phyloP scores from a whole-genome alignment of 2,888 invertebrate species.

The Lypha dubia region DNA sequence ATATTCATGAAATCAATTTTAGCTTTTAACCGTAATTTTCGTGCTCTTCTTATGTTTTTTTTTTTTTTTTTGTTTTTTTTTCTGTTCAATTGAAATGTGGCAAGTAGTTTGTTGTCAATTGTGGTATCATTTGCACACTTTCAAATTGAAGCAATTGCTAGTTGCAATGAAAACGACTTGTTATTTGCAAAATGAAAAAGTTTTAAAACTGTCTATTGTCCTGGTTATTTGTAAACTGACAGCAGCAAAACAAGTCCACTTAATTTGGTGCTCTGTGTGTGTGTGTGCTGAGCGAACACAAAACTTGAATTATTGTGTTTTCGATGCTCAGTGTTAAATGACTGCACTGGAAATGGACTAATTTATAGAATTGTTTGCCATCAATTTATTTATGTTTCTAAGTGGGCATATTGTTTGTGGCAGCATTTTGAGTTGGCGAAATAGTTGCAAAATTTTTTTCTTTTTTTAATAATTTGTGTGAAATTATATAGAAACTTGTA shows the following conservation, averaged over 20 bases:
- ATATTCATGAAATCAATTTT: constrained; percentile 43
- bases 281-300: neutral
- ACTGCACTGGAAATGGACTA: constrained; percentile 12
- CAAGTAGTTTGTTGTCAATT: constrained; percentile 40
- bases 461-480: too few species aligned
- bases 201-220: constrained; percentile 7
- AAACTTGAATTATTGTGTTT: constrained; percentile 14
- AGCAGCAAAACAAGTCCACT: neutral
- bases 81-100: constrained; percentile 35
- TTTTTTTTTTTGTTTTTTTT: too few species aligned
- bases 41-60: constrained; percentile 1
- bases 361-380: constrained; percentile 23
- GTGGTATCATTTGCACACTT: constrained; percentile 36
- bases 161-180: constrained; percentile 36
- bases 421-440: too few species aligned
- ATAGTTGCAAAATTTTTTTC: too few species aligned
- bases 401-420: neutral
- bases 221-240: constrained; percentile 31
- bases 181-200: constrained; percentile 58
- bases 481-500: too few species aligned
- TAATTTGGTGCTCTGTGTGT: too few species aligned
- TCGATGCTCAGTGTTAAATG: neutral
- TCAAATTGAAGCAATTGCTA: constrained; percentile 21
- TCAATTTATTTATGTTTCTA: neutral
- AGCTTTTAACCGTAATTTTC: constrained; percentile 59